Conservation (phyloP, 1,140 invertebrate genomes). For the Dinoponera quadriceps region DNA sequence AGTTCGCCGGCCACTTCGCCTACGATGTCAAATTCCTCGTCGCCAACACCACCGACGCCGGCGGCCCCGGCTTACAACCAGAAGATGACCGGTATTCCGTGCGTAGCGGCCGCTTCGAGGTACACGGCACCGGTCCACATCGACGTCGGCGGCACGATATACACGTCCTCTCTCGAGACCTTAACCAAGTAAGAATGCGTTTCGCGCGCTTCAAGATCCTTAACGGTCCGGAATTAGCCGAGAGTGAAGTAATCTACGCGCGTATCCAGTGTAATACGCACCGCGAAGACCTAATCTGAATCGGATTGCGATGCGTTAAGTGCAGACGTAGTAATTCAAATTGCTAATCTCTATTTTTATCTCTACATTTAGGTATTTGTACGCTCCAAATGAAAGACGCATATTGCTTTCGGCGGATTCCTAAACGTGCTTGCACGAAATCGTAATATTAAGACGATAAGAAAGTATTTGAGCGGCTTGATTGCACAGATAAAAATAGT, state of each 20-base stretch:
- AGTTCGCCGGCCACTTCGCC: constrained; percentile 89
- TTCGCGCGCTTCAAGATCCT: neutral
- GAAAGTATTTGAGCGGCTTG: too few species aligned
- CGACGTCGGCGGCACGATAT: constrained; percentile 98
- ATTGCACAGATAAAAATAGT: too few species aligned
- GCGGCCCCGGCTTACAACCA: constrained; percentile 86
- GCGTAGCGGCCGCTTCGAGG: constrained; percentile 95
- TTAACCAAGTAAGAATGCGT: constrained; percentile 94
- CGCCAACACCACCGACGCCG: constrained; percentile 87
- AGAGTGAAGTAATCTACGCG: neutral
- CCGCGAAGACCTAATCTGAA: neutral
- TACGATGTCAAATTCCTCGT: constrained; percentile 89
- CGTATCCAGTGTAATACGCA: neutral
- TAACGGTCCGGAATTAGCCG: constrained; percentile 1
- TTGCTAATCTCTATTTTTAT: neutral
- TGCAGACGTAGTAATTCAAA: neutral
- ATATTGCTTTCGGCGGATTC: neutral
- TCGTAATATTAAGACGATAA: too few species aligned
- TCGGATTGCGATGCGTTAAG: neutral
- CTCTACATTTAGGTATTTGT: neutral
- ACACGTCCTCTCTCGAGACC: constrained; percentile 97
- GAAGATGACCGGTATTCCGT: constrained; percentile 94
- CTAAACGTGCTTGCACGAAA: too few species aligned
- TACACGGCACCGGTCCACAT: constrained; percentile 98
- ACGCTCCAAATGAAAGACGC: neutral